Conservation (phyloP, 2,888 invertebrate species). For the Drosophila ezoana region DNA sequence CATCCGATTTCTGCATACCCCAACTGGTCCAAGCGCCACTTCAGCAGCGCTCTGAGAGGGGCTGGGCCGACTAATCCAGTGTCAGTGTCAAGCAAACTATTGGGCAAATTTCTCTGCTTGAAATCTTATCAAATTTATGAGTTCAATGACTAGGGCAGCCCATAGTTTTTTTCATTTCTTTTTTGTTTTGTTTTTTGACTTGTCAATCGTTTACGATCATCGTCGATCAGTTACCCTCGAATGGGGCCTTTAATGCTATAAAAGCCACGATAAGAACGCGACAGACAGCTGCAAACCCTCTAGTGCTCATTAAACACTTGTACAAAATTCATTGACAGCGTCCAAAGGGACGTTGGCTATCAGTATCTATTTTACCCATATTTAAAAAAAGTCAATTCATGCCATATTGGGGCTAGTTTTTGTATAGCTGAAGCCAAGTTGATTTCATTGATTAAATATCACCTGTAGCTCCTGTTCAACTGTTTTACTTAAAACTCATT, state of each 20-base stretch:
- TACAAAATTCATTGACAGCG: background rate
- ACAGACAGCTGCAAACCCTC: conserved; percentile 18
- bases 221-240: conserved; percentile 20
- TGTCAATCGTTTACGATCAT: conserved; percentile 1
- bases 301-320: conserved; percentile 21
- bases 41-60: background rate
- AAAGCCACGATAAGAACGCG: conserved; percentile 17
- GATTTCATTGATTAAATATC: background rate
- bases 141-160: conserved; percentile 25
- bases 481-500: too few species aligned
- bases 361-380: conserved; percentile 1
- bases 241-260: conserved; percentile 55
- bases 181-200: background rate
- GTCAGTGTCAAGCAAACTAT: background rate
- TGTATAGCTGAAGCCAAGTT: too few species aligned
- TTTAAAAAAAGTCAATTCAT: too few species aligned
- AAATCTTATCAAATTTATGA: conserved; percentile 14
- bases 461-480: too few species aligned
- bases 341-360: background rate
- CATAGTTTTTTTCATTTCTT: background rate
- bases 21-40: conserved; percentile 38
- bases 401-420: background rate
- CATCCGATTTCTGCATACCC: conserved; percentile 58
- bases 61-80: background rate
- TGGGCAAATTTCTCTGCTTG: background rate